Evolutionary conservation across 2,113 vertebrate genomes (phyloP).

Genomic region (Vidua macroura): DNA sequence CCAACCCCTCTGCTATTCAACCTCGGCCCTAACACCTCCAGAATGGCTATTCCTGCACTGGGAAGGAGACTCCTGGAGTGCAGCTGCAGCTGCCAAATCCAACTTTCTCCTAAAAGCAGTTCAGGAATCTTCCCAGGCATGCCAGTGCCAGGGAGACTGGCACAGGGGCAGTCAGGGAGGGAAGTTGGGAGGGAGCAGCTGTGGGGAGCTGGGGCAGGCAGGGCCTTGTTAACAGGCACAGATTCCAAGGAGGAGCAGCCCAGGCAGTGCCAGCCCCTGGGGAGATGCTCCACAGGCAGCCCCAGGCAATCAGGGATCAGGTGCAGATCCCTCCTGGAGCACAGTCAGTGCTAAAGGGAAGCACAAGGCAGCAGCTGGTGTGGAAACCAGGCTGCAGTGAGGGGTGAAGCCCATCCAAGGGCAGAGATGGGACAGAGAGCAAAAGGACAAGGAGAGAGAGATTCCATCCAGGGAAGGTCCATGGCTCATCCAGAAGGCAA

Average conservation of each 20-base stretch:
- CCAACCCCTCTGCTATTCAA: background rate
- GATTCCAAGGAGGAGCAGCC: background rate
- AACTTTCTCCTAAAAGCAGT: background rate
- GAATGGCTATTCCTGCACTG: background rate
- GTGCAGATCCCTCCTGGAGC: background rate
- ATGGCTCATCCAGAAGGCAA: background rate
- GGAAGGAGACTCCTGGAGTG: background rate
- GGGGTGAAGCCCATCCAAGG: background rate
- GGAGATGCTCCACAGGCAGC: background rate
- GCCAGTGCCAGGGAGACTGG: background rate
- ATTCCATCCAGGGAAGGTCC: fast-evolving
- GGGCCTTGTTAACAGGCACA: background rate
- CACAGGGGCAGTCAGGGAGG: background rate
- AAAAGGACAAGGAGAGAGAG: background rate
- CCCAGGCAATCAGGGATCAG: background rate
- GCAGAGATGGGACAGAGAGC: background rate
- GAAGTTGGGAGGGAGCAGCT: background rate
- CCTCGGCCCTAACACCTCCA: background rate
- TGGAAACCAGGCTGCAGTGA: background rate
- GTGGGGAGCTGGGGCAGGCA: background rate
- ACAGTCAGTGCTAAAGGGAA: background rate
- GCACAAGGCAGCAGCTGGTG: background rate
- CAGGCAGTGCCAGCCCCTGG: background rate
- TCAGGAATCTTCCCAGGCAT: background rate
- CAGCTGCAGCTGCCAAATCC: background rate